Base-by-base conservation (phyloP, 2,888 invertebrate species). In the Napeogenes inachia region DNA sequence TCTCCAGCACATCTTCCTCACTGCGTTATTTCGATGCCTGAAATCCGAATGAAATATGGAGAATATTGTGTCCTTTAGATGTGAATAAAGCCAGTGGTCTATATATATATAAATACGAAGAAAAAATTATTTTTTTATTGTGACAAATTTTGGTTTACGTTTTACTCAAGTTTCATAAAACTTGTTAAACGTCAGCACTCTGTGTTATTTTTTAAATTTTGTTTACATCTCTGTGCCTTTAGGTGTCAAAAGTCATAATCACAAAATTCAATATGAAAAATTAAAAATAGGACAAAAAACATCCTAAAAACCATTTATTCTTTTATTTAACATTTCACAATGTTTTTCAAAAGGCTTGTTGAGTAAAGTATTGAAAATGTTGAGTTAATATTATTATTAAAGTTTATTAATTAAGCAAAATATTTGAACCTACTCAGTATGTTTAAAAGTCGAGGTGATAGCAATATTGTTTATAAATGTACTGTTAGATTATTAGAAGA, bases 401-500 rank as follows among this genome's bases (percentile, higher is more conserved):
- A 50, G 50, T 30, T 50, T 21, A 30, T 50, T 50, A 21, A 21
- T n/a, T n/a, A 10, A 42, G 10, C 8, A 50, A 50, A 5, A 50
- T 4, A 30, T 50, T 30, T 50, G 8, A 50, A 50, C 10, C 50
- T 8, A 30, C 63, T 66, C 70, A 72, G 66, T 59, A 93, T 93
- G 93, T 92, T 93, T 74, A 92, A 88, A 81, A 92, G 92, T 80
- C 94, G 94, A 89, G 94, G 94, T 88, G 95, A 95, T 91, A 92
- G 94, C 89, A 95, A 95, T 92, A 92, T 94, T 89, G 94, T 94
- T 87, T 94, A 94, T 91, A 96, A 95, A 92, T 96, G 96, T 85
- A 97, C 97, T 75, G 95, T 98, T 75, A 93, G 97, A 78, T 92
- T 97, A 71, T 92, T 97, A 78, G 97, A 97, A 89, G 97, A 97